Percentiles rank a stretch among this genome's conserved stretches.
Conservation (phyloP, 2,888 invertebrate genomes). For the Drosophila conformis region DNA sequence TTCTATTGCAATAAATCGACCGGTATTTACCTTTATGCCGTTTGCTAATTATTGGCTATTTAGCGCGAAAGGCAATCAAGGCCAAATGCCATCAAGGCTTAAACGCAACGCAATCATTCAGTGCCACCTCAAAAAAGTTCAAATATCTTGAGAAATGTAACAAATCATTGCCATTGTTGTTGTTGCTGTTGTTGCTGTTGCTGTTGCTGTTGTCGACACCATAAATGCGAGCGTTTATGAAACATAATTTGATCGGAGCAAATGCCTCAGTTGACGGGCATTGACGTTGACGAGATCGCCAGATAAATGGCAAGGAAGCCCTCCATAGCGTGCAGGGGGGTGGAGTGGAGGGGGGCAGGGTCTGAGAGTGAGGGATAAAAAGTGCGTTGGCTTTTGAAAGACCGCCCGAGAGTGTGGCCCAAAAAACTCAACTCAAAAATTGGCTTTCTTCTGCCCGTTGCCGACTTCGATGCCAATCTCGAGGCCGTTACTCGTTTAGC, state of each 20-base stretch:
- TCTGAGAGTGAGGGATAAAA: constrained; percentile 9
- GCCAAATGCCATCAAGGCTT: constrained; percentile 19
- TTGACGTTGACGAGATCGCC: constrained; percentile 55
- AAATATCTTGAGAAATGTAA: constrained; percentile 81
- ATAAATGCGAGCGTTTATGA: constrained; percentile 83
- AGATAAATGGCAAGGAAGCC: constrained; percentile 33
- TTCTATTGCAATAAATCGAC: constrained; percentile 1
- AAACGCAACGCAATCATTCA: constrained; percentile 35
- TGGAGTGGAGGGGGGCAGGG: neutral
- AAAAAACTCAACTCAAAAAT: constrained; percentile 69
- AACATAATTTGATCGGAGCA: constrained; percentile 82
- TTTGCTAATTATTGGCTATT: constrained; percentile 36
- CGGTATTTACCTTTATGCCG: constrained; percentile 3
- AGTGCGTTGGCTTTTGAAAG: constrained; percentile 68
- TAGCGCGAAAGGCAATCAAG: constrained; percentile 28
- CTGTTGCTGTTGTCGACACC: constrained; percentile 47
- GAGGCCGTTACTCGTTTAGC: constrained; percentile 72
- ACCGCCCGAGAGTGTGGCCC: constrained; percentile 66
- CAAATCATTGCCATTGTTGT: constrained; percentile 78
- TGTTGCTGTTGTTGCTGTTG: neutral
- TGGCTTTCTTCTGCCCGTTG: constrained; percentile 58
- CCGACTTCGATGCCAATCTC: constrained; percentile 35
- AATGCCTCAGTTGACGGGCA: constrained; percentile 69
- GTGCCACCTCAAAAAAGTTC: constrained; percentile 58
- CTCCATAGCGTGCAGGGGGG: neutral